A percentile compares a stretch with the other conserved stretches of the same genome.
These are phyloP conservation scores for Oceanites oceanicus DNA, from an alignment of 2,113 vertebrate species.

Conservation along the genomic window DNA sequence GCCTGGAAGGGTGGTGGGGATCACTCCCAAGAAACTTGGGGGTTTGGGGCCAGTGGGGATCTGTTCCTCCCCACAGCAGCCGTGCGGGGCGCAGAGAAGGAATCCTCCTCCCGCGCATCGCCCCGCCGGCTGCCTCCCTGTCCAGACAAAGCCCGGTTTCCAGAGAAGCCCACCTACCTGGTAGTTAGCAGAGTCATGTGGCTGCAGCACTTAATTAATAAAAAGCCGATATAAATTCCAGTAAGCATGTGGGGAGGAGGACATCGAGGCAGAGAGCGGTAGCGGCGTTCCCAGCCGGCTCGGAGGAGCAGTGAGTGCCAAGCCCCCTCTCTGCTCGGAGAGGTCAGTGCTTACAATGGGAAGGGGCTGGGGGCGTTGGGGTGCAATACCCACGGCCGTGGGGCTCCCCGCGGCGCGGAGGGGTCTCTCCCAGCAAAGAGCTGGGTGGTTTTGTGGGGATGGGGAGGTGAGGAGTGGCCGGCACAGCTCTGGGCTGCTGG, in stretches of 20 bases:
- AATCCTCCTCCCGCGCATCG: background rate
- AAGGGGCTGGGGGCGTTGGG: background rate
- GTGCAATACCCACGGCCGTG: rapidly evolving
- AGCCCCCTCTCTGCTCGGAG: background rate
- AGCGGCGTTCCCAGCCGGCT: background rate
- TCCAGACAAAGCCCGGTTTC: background rate
- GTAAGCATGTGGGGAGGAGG: background rate
- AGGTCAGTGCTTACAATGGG: background rate
- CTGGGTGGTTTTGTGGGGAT: background rate
- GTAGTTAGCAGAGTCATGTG: slow-evolving; percentile 54
- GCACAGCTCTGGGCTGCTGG: background rate
- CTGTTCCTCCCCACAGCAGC: background rate
- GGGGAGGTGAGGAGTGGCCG: background rate
- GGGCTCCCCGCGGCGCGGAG: rapidly evolving
- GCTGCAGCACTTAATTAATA: slow-evolving; percentile 53
- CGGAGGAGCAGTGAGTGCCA: background rate
- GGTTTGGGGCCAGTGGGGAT: background rate
- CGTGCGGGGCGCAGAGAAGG: background rate
- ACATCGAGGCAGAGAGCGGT: background rate
- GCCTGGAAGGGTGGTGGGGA: background rate
- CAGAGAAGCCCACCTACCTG: slow-evolving; percentile 48
- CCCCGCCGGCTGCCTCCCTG: background rate
- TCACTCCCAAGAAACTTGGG: background rate
- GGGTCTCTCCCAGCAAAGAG: background rate
- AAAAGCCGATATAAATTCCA: slow-evolving; percentile 35